Base-by-base conservation (phyloP, 2,113 vertebrate genomes). In the Protobothrops mucrosquamatus region DNA sequence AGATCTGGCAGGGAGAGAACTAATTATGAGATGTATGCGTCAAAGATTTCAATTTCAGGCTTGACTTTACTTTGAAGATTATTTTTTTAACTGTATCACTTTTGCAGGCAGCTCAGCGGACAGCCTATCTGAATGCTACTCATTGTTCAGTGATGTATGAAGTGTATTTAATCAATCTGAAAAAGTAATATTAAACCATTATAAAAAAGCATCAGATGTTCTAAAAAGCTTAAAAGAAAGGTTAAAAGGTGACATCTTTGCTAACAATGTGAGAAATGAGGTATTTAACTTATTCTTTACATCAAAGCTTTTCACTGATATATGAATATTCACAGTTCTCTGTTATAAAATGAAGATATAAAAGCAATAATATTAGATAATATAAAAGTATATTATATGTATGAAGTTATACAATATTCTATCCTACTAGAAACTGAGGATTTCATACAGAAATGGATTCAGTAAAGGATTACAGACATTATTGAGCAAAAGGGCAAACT, bases 31-130 rank as follows among this genome's bases (percentile, higher is more conserved):
- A 98, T 97, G 97, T 97, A 98, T 98, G 98, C 97, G 97, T 98
- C 98, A 98, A 97, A 98, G 98, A 98, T 98, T 98, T 98, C 98
- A 98, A 98, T 98, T 98, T 98, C 98, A 98, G 98, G 98, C 97
- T 98, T 98, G 98, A 98, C 97, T 98, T 98, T 98, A 97, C 97
- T 97, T 98, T 97, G 96, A 96, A 97, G 97, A 98, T 97, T 98
- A 98, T 98, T 98, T 97, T 93, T 98, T 98, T 97, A 97, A 92
- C 97, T 98, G 97, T 97, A 97, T 97, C 97, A 97, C 98, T 97
- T 97, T 97, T 97, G 94, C 96, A 97, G 97, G 96, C 97, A 97
- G 96, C 96, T 98, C 97, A 98, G 95, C 96, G 96, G 97, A 97
- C 96, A 98, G 95, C 92, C 96, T 96, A 97, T 97, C 96, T 96